A percentile compares a stretch with the other conserved stretches of the same genome.
phyloP scores from a whole-genome alignment of 2,113 vertebrate genomes.

The Mus musculus region GRCm39 chr14:63102501-63103000 shows the following conservation, averaged over 20 bases:
- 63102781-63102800: not conserved
- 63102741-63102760: not conserved
- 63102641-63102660: not conserved
- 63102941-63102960: not conserved
- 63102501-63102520: not conserved
- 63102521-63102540: not conserved
- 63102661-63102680: not conserved
- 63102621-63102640: not conserved
- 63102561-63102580: not conserved
- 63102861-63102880: not conserved
- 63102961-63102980: not conserved
- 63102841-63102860: not conserved
- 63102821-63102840: not conserved
- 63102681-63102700: not conserved
- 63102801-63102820: not conserved
- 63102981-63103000: not conserved
- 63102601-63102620: not conserved
- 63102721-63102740: not conserved
- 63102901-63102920: not conserved
- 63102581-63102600: not conserved
- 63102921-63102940: not conserved
- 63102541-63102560: not conserved
- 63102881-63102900: not conserved
- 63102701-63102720: not conserved
- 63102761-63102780: not conserved